Evolutionary conservation across 64 coral and sea anemone species (phyloP).

Genomic region (Anthopleura sola): DNA sequence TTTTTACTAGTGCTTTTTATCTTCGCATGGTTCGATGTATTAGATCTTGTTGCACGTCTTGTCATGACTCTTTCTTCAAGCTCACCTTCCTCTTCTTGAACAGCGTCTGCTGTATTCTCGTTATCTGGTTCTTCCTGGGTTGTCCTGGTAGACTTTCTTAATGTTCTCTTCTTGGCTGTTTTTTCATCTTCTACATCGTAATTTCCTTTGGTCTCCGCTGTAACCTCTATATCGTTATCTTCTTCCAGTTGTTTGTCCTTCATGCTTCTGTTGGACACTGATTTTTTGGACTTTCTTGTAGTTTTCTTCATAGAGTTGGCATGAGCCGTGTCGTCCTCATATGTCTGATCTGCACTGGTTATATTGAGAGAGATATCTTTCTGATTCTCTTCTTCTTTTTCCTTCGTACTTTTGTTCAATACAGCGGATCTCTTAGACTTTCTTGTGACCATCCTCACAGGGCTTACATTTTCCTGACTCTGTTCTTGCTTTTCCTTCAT

Average conservation of each 20-base stretch:
- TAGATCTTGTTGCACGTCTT: background rate
- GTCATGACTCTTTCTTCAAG: background rate
- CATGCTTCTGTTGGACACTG: background rate
- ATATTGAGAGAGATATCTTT: background rate
- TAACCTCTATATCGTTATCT: background rate
- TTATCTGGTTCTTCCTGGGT: background rate
- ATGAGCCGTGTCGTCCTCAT: no score
- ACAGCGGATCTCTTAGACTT: background rate
- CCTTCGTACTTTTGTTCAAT: background rate
- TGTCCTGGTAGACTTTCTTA: background rate
- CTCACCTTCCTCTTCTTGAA: background rate
- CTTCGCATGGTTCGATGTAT: background rate
- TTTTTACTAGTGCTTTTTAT: background rate
- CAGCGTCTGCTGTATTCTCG: background rate
- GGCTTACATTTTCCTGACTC: background rate
- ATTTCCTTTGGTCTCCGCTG: background rate
- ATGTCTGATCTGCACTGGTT: background rate
- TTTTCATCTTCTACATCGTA: background rate
- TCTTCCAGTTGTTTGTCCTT: background rate
- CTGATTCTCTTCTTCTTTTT: background rate
- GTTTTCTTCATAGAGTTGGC: background rate
- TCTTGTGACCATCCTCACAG: background rate
- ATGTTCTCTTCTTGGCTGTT: background rate
- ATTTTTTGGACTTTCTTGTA: slow-evolving; percentile 4
- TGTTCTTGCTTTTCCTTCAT: background rate